These are phyloP conservation scores for Petrosia ficiformis DNA, from an alignment of 37 sponge, comb jelly and placozoan genomes.

Conservation along the genomic window DNA sequence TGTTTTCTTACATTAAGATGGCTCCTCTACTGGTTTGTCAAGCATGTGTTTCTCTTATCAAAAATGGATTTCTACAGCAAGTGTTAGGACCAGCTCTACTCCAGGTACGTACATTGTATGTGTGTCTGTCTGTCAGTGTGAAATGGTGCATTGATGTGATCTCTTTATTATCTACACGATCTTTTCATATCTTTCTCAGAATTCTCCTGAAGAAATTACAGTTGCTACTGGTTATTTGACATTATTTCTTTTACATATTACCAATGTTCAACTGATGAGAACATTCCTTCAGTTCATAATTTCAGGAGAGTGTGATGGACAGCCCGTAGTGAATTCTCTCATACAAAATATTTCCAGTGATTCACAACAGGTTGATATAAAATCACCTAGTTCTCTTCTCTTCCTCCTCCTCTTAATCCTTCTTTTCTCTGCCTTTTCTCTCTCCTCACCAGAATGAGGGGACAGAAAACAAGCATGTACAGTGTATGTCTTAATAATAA, in stretches of 20 bases:
- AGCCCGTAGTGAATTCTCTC: constrained; percentile 29
- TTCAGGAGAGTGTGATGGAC: constrained; percentile 35
- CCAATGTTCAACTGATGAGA: constrained; percentile 55
- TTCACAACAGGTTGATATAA: too few species aligned
- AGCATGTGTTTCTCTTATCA: constrained; percentile 37
- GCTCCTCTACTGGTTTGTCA: constrained; percentile 49
- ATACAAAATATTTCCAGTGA: constrained; percentile 24
- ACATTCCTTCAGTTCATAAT: constrained; percentile 53
- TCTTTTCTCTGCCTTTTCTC: too few species aligned
- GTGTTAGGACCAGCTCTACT: constrained; percentile 76
- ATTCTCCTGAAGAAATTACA: constrained; percentile 22
- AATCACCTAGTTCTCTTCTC: not conserved
- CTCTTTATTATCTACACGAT: not conserved
- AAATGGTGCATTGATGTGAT: not conserved
- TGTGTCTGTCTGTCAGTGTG: not conserved
- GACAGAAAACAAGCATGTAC: not conserved
- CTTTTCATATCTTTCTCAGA: constrained; percentile 10
- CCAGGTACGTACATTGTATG: constrained; percentile 43
- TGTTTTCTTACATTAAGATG: constrained; percentile 35
- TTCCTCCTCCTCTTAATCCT: too few species aligned
- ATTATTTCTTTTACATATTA: constrained; percentile 54
- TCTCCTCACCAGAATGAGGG: not conserved
- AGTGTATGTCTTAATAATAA: too few species aligned
- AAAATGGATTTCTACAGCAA: constrained; percentile 70
- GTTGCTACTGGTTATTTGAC: constrained; percentile 66